A percentile compares a stretch with the other conserved stretches of the same genome.
phyloP scores from a whole-genome alignment of 2,113 vertebrate species.

The Myotis brandtii region DNA sequence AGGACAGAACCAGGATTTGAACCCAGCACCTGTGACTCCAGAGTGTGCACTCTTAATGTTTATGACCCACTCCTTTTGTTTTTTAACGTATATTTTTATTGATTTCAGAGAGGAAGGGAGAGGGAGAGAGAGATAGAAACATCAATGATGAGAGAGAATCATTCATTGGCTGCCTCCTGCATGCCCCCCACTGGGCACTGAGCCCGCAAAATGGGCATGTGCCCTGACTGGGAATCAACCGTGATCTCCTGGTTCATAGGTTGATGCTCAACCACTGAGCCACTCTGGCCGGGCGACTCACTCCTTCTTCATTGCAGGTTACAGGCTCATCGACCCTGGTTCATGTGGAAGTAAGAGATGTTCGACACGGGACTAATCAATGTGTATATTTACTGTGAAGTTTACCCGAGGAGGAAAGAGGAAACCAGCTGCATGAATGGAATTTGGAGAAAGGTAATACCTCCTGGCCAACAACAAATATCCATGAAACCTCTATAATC shows the following conservation, averaged over 20 bases:
- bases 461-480: neutral
- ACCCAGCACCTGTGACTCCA: neutral
- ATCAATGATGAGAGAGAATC: too few relatives aligned
- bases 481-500: conserved; percentile 14
- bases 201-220: too few relatives aligned
- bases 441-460: conserved; percentile 53
- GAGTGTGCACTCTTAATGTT: neutral
- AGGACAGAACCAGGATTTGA: neutral
- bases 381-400: neutral
- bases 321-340: neutral
- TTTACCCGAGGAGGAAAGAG: conserved; percentile 35
- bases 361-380: neutral
- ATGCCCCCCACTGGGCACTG: too few relatives aligned
- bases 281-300: too few relatives aligned
- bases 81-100: too few relatives aligned
- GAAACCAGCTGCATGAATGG: neutral
- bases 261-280: too few relatives aligned
- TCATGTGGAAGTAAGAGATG: neutral
- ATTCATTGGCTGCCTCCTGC: too few relatives aligned
- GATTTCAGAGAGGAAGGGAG: too few relatives aligned
- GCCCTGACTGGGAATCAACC: too few relatives aligned
- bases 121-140: too few relatives aligned
- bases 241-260: too few relatives aligned
- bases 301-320: neutral
- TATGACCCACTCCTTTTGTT: neutral